Conservation (phyloP, 2,888 invertebrate genomes). For the Phengaris arion region DNA sequence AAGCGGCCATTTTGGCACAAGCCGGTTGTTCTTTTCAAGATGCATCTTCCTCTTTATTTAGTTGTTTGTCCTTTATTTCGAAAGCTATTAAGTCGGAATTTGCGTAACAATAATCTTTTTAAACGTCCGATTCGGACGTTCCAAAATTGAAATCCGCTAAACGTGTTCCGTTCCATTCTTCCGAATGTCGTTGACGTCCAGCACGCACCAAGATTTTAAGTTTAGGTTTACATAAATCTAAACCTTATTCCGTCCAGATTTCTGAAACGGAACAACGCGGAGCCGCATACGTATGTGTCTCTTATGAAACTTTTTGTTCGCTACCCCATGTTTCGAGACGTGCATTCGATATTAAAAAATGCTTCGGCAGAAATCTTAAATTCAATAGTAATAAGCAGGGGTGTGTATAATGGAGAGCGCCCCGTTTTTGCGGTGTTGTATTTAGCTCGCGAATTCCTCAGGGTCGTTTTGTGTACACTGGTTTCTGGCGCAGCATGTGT, state of each 20-base stretch:
- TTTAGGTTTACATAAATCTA: slow-evolving; percentile 51
- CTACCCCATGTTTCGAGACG: slow-evolving; percentile 60
- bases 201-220: slow-evolving; percentile 51
- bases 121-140: slow-evolving; percentile 43
- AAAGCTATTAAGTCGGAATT: slow-evolving; percentile 44
- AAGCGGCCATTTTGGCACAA: slow-evolving; percentile 46
- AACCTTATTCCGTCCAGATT: slow-evolving; percentile 59
- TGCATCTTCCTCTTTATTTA: slow-evolving; percentile 38
- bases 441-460: slow-evolving; percentile 73
- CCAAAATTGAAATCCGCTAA: slow-evolving; percentile 57
- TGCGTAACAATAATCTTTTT: slow-evolving; percentile 36
- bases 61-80: slow-evolving; percentile 40
- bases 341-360: slow-evolving; percentile 70
- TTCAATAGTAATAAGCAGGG: slow-evolving; percentile 75
- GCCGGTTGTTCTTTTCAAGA: slow-evolving; percentile 44
- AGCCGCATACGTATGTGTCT: slow-evolving; percentile 45
- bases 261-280: slow-evolving; percentile 49
- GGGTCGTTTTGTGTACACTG: slow-evolving; percentile 71
- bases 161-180: slow-evolving; percentile 65
- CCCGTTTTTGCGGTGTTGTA: slow-evolving; percentile 77
- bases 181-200: slow-evolving; percentile 53
- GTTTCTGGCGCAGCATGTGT: slow-evolving; percentile 72
- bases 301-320: slow-evolving; percentile 52
- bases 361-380: slow-evolving; percentile 72
- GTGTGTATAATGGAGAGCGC: slow-evolving; percentile 68